Conservation (phyloP, 2,797 vertebrate species). For the Acanthiza pusilla region DNA sequence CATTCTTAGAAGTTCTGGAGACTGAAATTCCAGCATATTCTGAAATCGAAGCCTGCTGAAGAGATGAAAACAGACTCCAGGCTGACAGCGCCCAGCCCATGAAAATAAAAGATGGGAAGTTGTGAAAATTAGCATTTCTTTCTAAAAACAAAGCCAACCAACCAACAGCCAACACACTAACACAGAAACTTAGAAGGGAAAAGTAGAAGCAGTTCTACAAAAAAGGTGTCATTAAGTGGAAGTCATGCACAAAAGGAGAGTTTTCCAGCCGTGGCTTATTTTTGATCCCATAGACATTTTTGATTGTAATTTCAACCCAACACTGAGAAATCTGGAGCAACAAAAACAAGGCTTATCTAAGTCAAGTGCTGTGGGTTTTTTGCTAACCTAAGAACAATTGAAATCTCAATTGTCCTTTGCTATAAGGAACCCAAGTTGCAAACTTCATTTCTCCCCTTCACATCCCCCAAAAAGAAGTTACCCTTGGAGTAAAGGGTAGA, state of each 20-base stretch:
- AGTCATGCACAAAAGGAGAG: background rate
- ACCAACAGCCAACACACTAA: background rate
- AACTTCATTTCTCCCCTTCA: background rate
- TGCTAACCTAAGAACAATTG: background rate
- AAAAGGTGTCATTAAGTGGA: background rate
- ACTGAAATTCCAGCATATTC: constrained; percentile 92
- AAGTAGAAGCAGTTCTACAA: background rate
- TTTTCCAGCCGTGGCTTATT: background rate
- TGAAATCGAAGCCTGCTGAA: constrained; percentile 88
- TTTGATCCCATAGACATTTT: background rate
- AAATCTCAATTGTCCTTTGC: background rate
- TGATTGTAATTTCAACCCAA: background rate
- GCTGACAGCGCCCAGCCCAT: constrained; percentile 91
- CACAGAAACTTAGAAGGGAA: background rate
- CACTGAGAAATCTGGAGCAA: background rate
- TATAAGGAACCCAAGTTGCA: background rate
- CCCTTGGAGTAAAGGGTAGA: background rate
- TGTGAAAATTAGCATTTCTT: background rate
- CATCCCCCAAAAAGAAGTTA: background rate
- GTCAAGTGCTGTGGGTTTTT: background rate
- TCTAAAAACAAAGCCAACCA: background rate
- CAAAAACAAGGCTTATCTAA: background rate
- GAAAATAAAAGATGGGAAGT: constrained; percentile 36
- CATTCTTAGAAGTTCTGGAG: constrained; percentile 91
- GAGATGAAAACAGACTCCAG: constrained; percentile 90